Evolutionary conservation across 2,113 vertebrate species (phyloP).

Genomic region (Axis porcinus): DNA sequence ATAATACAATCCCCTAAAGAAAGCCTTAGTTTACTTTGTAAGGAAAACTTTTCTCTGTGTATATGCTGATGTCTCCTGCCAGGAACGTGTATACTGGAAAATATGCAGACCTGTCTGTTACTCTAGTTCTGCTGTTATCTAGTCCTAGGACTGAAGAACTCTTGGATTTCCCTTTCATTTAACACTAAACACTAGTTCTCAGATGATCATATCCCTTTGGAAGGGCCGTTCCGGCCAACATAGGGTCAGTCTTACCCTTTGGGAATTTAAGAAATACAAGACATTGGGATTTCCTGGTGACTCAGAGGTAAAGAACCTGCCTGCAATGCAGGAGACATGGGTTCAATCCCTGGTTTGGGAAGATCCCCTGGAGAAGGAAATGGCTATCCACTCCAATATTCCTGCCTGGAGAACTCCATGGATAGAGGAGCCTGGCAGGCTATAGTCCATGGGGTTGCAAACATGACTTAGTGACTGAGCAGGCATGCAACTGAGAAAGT

Average conservation of each 20-base stretch:
- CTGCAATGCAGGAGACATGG: not conserved
- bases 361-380: not conserved
- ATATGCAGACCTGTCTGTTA: not conserved
- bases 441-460: not conserved
- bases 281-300: not conserved
- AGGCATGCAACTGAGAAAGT: not conserved
- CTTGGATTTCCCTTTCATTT: not conserved
- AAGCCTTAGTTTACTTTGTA: not conserved
- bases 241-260: not conserved
- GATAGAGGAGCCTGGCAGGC: not conserved
- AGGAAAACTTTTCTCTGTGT: not conserved
- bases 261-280: not conserved
- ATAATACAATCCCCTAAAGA: not conserved
- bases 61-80: not conserved
- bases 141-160: not conserved
- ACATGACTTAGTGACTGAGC: not conserved
- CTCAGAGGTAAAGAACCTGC: not conserved
- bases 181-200: not conserved
- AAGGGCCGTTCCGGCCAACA: not conserved
- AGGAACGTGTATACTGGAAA: not conserved
- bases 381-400: not conserved
- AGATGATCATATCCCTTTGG: not conserved
- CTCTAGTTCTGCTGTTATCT: not conserved
- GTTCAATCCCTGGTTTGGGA: not conserved
- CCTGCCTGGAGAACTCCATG: not conserved